Evolutionary conservation across 2,888 invertebrate species (phyloP).

Genomic region (Cryptus viduatorius): DNA sequence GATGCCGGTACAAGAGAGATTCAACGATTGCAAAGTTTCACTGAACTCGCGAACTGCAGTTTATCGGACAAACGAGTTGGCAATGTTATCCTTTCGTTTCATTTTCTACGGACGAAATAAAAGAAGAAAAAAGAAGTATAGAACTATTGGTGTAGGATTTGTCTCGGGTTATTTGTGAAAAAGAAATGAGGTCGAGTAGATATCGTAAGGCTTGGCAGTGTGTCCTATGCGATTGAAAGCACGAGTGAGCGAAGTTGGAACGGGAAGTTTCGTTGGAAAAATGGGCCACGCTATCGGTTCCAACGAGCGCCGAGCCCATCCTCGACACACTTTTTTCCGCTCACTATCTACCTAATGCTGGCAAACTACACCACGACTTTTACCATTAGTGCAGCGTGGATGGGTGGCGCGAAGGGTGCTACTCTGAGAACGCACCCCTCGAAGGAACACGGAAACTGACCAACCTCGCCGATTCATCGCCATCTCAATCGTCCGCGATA

Average conservation of each 20-base stretch:
- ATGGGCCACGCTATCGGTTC: constrained; percentile 42
- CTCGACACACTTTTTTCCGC: constrained; percentile 37
- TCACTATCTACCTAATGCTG: not conserved
- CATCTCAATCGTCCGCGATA: not conserved
- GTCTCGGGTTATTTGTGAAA: not conserved
- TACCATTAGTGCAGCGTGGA: not conserved
- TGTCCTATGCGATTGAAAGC: constrained; percentile 45
- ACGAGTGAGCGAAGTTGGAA: constrained; percentile 20
- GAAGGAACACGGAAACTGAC: constrained; percentile 15
- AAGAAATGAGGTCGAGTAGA: constrained; percentile 46
- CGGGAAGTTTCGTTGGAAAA: constrained; percentile 33
- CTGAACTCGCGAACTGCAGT: constrained; percentile 19
- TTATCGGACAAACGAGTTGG: constrained; percentile 32
- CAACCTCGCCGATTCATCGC: constrained; percentile 4
- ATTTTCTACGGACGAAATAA: not conserved
- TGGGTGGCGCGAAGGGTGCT: not conserved
- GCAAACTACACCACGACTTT: not conserved
- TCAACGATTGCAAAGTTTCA: constrained; percentile 7
- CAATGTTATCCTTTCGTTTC: constrained; percentile 16
- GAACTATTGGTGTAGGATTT: constrained; percentile 6
- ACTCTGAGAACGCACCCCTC: not conserved
- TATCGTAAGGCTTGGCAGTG: constrained; percentile 54
- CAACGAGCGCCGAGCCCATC: constrained; percentile 21
- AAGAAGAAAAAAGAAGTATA: constrained; percentile 5
- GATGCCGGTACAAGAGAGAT: not conserved